Evolutionary conservation across 2,113 vertebrate species (phyloP), one percentile per base, ranked within the genome.

Genomic region (Eulemur rufifrons): DNA sequence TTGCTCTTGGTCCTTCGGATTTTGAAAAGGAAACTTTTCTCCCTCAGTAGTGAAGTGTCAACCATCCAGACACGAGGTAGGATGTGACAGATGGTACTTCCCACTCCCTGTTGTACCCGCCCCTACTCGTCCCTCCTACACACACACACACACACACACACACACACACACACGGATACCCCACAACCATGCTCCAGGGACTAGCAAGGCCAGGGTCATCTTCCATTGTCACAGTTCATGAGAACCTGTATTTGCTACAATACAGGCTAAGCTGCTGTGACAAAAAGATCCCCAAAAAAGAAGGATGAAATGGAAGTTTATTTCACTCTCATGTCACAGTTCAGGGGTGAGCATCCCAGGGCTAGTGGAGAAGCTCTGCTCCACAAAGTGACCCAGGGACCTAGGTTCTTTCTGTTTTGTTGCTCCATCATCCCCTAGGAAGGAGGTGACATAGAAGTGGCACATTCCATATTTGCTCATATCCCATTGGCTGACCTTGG

Each of bases 1-100:
- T 97, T 98, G 66, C 14, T 97, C 82, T 74, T 42, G 34, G 96
- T 94, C 39, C 93, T 98, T 42, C 98, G 96, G 91, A 97, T 89
- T 45, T 89, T 98, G 34, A 80, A 52, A 71, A 76, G 52, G 34
- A 97, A 94, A 39, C 69, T 98, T 42, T 95, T 96, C 39, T 96
- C 97, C 61, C 97, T 98, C 83, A 98, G 98, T 0, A 82, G 92
- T 10, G 96, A 98, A 1, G 96, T 98, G 64, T 98, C 98, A 0
- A 97, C 97, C 34, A 23, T 98, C n/a, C 96, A 92, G 71, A 97
- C 63, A 96, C 77, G 47, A 97, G 96, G 98, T 98, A 84, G 59
- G 85, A 77, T 64, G 45, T 4, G 29, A 45, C 42, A 85, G 59
- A n/a, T 45, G 56, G 45, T n/a, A 3, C 20, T 63, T 87, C 42